Evolutionary conservation across 2,888 invertebrate species (phyloP), one percentile per base, ranked within the genome.

Genomic region (Malthinus seriepunctatus): DNA sequence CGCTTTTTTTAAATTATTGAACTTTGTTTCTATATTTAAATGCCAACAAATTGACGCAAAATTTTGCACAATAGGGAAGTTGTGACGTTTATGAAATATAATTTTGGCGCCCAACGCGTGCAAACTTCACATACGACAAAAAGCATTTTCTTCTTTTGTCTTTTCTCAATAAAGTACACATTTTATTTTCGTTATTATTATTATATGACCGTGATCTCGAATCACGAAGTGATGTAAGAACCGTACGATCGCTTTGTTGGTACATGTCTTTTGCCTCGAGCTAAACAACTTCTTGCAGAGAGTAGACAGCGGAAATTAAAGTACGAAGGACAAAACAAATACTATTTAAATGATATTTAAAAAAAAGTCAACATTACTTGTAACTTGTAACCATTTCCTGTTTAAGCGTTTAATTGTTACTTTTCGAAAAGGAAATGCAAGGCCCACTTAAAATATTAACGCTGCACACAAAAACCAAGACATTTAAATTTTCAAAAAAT

Each of bases 171-270:
- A 42, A 14, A 42, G 39, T 23, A 42, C 39, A 42, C 39, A 42
- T 42, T 42, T 8, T 23, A 23, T 23, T 23, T n/a, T 23, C 5
- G 23, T 23, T 23, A 23, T 23, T 23, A 23, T 23, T 23, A 23
- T 23, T 23, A 37, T 46, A 52, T 63, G 62, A 51, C 62, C 62
- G 58, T 59, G 63, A 60, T 60, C 63, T 61, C 56, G 48, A 60
- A 60, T 37, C 56, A 56, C 52, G 52, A 60, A 49, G 54, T 63
- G 60, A 63, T 59, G 63, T 60, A 60, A 63, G 60, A 60, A 56
- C 56, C 56, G 58, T 58, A 51, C 49, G 51, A 61, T 51, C 49
- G 60, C 63, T 63, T 63, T 63, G 58, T 62, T 58, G 51, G 58
- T 51, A 54, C 46, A 47, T 34, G 60, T 61, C 53, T 53, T 42